These are phyloP conservation scores for Benthosema pterotum DNA, from an alignment of 2,797 vertebrate species.

Conservation along the genomic window DNA sequence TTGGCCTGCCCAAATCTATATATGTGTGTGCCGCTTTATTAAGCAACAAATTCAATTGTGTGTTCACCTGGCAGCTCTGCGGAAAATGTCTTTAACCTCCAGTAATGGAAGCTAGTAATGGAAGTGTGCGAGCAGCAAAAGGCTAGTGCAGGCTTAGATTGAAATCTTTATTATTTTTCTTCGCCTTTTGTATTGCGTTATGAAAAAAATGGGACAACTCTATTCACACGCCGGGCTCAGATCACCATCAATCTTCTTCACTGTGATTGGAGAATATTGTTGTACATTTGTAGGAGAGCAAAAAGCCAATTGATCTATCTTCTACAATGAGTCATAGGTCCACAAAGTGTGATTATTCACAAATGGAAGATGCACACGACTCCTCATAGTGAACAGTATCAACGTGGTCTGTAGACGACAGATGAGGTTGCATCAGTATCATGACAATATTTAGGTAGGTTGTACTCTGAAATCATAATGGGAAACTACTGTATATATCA, in stretches of 20 bases:
- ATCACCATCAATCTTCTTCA: slow-evolving; percentile 55
- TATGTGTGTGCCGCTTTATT: slow-evolving; percentile 58
- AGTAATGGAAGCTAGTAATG: slow-evolving; percentile 44
- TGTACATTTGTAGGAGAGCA: slow-evolving; percentile 37
- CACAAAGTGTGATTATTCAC: slow-evolving; percentile 16
- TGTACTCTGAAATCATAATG: background rate
- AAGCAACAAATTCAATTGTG: slow-evolving; percentile 59
- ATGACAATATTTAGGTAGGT: background rate
- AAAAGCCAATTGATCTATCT: slow-evolving; percentile 35
- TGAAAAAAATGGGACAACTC: slow-evolving; percentile 22
- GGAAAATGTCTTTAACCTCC: slow-evolving; percentile 69
- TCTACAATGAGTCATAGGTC: slow-evolving; percentile 48
- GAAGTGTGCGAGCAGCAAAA: slow-evolving; percentile 26
- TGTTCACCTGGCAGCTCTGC: slow-evolving; percentile 53
- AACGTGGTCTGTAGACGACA: background rate
- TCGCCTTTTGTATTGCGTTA: slow-evolving; percentile 19
- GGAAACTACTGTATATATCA: no score
- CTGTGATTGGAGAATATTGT: slow-evolving; percentile 51
- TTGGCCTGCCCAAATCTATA: slow-evolving; percentile 47
- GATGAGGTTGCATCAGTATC: slow-evolving; percentile 3
- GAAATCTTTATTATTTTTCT: slow-evolving; percentile 34
- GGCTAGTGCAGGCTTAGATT: slow-evolving; percentile 16
- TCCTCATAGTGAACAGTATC: slow-evolving; percentile 16
- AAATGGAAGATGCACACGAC: slow-evolving; percentile 16
- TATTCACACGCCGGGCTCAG: slow-evolving; percentile 44